Evolutionary conservation across 2,113 vertebrate species (phyloP), one percentile per base, ranked within the genome.

Genomic region (Tretioscincus oriximinensis): DNA sequence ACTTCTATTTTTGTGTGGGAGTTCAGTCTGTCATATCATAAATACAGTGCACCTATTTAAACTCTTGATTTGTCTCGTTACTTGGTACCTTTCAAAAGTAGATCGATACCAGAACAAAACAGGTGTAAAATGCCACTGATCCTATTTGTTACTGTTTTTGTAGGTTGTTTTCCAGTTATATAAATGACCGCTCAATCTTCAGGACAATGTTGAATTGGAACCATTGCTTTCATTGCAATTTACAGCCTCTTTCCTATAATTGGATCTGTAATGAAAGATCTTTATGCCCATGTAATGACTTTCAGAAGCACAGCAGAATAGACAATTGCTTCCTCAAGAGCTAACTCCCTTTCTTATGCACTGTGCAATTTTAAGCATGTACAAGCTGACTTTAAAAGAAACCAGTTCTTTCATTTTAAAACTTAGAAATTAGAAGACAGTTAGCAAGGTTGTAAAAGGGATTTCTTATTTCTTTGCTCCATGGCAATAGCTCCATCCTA

Each of bases 161-260:
- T n/a, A 60, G 9, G 31, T 54, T 63, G 24, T 45, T 16, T 81
- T 16, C 47, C 31, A 71, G 6, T 64, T n/a, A 49, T 31, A 63
- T 76, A 31, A 77, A 82, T 64, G 61, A 80, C 31, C 76, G 76
- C 86, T 73, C 2, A 85, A 69, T 7, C 61, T 45, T 5, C 9
- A 79, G 18, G 20, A 71, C 41, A 75, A 12, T 0, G 14, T 75
- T n/a, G 78, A 79, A 81, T 76, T 74, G 0, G 8, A 1, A 7
- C 41, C 76, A 28, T 73, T 77, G 73, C 82, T 11, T 80, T 64
- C 49, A 75, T 85, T 76, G 73, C 51, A 82, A 69, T 76, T 63
- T 76, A 26, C 66, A 61, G 28, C 80, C 65, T 70, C 54, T 76
- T 76, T 76, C 29, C 66, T 63, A 63, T 76, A 82, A 82, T 63